A percentile compares a stretch with the other conserved stretches of the same genome.
Conservation (phyloP, 2,888 invertebrate species). For the Drosophila anomalata region DNA sequence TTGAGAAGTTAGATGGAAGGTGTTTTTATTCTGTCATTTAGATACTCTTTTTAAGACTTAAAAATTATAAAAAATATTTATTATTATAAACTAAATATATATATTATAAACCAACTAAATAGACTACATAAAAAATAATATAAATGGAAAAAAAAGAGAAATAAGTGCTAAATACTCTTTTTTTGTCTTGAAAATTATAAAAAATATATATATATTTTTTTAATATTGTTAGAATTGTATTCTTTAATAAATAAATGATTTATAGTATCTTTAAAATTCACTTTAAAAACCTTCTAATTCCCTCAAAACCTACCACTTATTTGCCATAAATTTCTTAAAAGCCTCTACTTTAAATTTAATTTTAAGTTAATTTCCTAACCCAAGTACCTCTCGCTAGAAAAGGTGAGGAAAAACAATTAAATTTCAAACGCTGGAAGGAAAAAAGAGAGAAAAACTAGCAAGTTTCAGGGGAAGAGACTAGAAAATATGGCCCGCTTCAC, state of each 20-base stretch:
- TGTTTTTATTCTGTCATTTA: not conserved
- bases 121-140: too few relatives aligned
- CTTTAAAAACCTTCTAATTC: too few relatives aligned
- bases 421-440: slow-evolving; percentile 46
- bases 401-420: slow-evolving; percentile 63
- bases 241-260: too few relatives aligned
- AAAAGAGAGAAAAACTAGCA: slow-evolving; percentile 26
- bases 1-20: not conserved
- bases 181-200: too few relatives aligned
- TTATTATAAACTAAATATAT: too few relatives aligned
- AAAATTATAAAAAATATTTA: not conserved
- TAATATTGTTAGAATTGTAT: too few relatives aligned
- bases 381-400: slow-evolving; percentile 14
- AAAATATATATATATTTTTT: too few relatives aligned
- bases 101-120: too few relatives aligned
- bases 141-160: too few relatives aligned
- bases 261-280: too few relatives aligned
- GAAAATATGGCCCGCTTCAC: slow-evolving; percentile 51
- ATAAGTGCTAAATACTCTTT: too few relatives aligned
- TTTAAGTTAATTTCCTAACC: slow-evolving; percentile 11
- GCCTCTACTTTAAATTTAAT: not conserved
- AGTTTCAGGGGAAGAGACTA: slow-evolving; percentile 33
- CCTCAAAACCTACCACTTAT: not conserved
- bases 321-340: not conserved
- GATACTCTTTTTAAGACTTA: slow-evolving; percentile 24